phyloP scores from a whole-genome alignment of 2,113 vertebrate genomes.

The Zootoca vivipara region DNA sequence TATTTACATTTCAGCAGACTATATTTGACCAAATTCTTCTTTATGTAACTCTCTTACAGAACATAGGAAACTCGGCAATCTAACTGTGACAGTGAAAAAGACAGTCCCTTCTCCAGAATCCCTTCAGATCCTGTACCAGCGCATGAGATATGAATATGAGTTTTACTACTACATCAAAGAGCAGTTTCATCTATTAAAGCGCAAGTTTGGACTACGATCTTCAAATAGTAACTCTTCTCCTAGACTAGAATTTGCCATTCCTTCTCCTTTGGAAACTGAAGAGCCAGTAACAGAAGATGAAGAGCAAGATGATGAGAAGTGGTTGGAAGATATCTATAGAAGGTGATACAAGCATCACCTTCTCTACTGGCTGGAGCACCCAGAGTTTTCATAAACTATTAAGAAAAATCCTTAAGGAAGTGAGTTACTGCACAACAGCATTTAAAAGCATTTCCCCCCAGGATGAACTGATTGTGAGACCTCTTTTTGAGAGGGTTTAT shows the following conservation, averaged over 20 bases:
- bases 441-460: constrained; percentile 72
- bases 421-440: constrained; percentile 69
- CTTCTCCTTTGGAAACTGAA: constrained; percentile 87
- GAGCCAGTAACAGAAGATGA: constrained; percentile 84
- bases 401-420: constrained; percentile 69
- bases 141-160: constrained; percentile 95
- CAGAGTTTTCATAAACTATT: constrained; percentile 71
- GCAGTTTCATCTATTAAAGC: constrained; percentile 95
- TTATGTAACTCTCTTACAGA: constrained; percentile 75
- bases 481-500: constrained; percentile 73
- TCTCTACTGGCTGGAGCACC: constrained; percentile 48
- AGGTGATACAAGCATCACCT: constrained; percentile 74
- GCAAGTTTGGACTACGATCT: constrained; percentile 94
- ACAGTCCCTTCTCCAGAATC: constrained; percentile 91
- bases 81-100: constrained; percentile 96
- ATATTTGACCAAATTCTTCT: constrained; percentile 5
- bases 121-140: constrained; percentile 92
- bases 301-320: constrained; percentile 87
- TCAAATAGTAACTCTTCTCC: constrained; percentile 62
- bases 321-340: constrained; percentile 88
- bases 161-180: constrained; percentile 97
- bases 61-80: constrained; percentile 94
- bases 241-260: constrained; percentile 83
- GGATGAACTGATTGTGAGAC: constrained; percentile 68
- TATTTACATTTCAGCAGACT: background rate